phyloP scores from a whole-genome alignment of 2,113 vertebrate genomes.

The Gambusia affinis region DNA sequence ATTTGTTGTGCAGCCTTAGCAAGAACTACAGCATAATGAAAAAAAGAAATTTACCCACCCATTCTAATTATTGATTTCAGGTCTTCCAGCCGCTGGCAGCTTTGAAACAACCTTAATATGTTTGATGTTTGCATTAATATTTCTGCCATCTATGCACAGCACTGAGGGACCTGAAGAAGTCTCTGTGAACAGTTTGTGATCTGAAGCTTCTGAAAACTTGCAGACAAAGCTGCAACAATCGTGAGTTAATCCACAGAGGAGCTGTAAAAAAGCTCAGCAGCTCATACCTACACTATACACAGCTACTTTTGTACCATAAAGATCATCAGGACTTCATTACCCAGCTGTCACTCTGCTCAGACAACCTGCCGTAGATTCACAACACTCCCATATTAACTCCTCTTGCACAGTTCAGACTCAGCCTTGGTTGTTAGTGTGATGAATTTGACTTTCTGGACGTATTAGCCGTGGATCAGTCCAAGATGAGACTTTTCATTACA shows the following conservation, averaged over 20 bases:
- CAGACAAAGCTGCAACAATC: neutral
- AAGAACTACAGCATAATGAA: too few species aligned
- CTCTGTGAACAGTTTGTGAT: neutral
- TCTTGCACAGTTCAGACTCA: neutral
- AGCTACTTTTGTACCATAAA: constrained; percentile 43
- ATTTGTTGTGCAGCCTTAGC: too few species aligned
- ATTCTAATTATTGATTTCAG: too few species aligned
- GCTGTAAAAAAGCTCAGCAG: neutral
- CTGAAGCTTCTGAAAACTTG: neutral
- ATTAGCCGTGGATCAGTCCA: constrained; percentile 68
- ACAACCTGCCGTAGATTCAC: constrained; percentile 26
- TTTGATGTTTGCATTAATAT: too few species aligned
- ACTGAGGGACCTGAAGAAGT: neutral
- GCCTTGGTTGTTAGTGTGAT: constrained; percentile 60
- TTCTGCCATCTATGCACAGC: too few species aligned
- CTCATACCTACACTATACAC: neutral
- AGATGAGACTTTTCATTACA: constrained; percentile 60
- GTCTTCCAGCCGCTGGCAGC: too few species aligned
- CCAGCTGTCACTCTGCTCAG: constrained; percentile 67
- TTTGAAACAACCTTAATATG: too few species aligned
- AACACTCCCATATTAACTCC: constrained; percentile 21
- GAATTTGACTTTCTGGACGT: constrained; percentile 63
- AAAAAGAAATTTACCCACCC: too few species aligned
- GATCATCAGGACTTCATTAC: constrained; percentile 74
- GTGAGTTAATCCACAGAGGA: neutral